Percentiles rank a stretch among this genome's conserved stretches.
These are phyloP conservation scores for Acinonyx jubatus DNA, from an alignment of 2,113 vertebrate species.

Conservation along the genomic window DNA sequence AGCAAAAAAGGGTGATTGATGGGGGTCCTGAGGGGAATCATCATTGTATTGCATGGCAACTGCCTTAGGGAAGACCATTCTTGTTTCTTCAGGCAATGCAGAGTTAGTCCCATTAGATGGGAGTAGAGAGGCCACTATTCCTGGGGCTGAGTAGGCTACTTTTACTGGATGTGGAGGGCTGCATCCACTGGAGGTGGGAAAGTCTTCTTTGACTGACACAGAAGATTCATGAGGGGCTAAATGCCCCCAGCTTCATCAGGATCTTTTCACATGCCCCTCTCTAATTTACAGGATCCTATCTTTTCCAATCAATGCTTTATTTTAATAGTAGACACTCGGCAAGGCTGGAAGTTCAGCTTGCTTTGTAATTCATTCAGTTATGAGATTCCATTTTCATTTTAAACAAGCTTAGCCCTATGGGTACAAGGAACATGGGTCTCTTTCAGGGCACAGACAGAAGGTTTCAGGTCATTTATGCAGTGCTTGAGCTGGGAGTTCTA, in stretches of 20 bases:
- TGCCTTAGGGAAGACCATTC: neutral
- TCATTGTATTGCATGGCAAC: neutral
- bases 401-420: neutral
- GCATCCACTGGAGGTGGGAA: neutral
- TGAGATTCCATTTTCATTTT: neutral
- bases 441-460: neutral
- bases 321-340: neutral
- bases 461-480: neutral
- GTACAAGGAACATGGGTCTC: neutral
- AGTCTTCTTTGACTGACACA: neutral
- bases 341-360: neutral
- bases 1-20: neutral
- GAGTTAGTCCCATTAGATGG: neutral
- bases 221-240: neutral
- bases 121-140: neutral
- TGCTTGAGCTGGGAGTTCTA: neutral
- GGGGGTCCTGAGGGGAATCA: neutral
- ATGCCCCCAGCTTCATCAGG: neutral
- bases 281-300: neutral
- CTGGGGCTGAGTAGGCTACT: neutral
- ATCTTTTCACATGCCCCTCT: neutral
- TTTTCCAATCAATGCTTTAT: neutral
- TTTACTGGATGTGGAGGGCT: neutral
- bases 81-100: neutral
- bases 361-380: neutral